Base-by-base conservation (phyloP, 2,113 vertebrate species). In the Sinocyclocheilus anshuiensis region DNA sequence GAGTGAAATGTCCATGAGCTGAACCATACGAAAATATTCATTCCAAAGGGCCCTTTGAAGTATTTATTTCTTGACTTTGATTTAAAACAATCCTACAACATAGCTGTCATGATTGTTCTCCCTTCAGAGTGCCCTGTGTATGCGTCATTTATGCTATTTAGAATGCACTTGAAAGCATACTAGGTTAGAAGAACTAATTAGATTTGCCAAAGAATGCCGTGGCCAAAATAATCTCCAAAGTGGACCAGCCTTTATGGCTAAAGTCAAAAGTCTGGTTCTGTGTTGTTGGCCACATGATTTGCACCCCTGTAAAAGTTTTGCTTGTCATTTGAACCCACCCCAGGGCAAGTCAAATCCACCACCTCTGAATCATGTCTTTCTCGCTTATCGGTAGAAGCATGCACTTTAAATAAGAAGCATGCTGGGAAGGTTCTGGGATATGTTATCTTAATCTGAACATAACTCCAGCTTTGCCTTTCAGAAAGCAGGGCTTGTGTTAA, bases 361-460 rank as follows among this genome's bases (percentile, higher is more conserved):
- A 86, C 75, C 20, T 91, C 90, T 88, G 80, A 90, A 92, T 90
- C 87, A 74, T 76, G 15, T 13, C 53, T 74, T 50, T 45, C 67
- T 80, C 9, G 6, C 67, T 81, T 93, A 92, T 94, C 92, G 85
- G 88, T 59, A 1, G 4, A 24, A 79, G 63, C 22, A 33, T 33
- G 29, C 29, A 81, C 67, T 90, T 87, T 80, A 92, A 88, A 90
- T 89, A 76, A 90, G 84, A 90, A 90, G 87, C 89, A 90, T 91
- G 90, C 92, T 86, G 90, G 87, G 87, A 87, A 61, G 63, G 75
- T 86, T 87, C 80, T 87, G 86, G 80, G 87, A 85, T 88, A 22
- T 61, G 85, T 93, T 92, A 93, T 93, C 94, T 91, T 91, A 92
- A 92, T 92, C 92, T 88, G 81, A 79, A 86, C 87, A 87, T 65